Conservation (phyloP, 2,888 invertebrate genomes). For the Tupiocoris notatus region DNA sequence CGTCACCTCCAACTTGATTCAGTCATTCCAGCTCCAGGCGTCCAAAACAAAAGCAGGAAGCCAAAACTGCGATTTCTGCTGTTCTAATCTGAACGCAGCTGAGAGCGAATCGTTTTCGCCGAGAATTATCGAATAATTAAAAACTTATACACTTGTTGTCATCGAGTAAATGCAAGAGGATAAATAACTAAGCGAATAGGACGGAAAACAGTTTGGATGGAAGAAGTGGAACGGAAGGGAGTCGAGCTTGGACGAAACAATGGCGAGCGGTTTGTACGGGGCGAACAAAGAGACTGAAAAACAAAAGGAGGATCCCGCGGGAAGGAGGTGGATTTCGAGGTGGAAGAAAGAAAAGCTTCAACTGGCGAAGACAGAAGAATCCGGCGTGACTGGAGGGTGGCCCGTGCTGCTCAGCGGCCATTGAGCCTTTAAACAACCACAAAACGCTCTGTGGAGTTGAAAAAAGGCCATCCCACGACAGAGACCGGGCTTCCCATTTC, state of each 20-base stretch:
- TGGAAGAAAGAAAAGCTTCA: slow-evolving; percentile 12
- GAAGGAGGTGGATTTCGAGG: slow-evolving; percentile 6
- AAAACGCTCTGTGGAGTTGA: neutral
- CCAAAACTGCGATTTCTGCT: too few species aligned
- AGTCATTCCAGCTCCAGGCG: too few species aligned
- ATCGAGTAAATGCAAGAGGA: neutral
- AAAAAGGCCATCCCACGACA: neutral
- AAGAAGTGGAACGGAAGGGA: neutral
- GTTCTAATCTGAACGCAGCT: too few species aligned
- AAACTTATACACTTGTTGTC: too few species aligned
- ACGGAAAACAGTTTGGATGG: neutral
- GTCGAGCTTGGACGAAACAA: neutral
- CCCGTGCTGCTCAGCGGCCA: neutral
- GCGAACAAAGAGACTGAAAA: slow-evolving; percentile 20
- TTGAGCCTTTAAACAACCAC: neutral
- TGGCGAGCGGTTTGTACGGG: slow-evolving; percentile 18
- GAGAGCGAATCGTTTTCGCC: too few species aligned
- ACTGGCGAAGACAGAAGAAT: neutral
- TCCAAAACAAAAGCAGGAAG: too few species aligned
- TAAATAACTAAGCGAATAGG: neutral
- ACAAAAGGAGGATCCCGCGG: slow-evolving; percentile 33
- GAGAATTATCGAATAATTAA: too few species aligned
- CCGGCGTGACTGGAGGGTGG: neutral
- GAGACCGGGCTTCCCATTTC: neutral
- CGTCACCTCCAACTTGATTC: too few species aligned